Conservation (phyloP, 1,140 invertebrate genomes). For the Drosophila gunungcola region DNA sequence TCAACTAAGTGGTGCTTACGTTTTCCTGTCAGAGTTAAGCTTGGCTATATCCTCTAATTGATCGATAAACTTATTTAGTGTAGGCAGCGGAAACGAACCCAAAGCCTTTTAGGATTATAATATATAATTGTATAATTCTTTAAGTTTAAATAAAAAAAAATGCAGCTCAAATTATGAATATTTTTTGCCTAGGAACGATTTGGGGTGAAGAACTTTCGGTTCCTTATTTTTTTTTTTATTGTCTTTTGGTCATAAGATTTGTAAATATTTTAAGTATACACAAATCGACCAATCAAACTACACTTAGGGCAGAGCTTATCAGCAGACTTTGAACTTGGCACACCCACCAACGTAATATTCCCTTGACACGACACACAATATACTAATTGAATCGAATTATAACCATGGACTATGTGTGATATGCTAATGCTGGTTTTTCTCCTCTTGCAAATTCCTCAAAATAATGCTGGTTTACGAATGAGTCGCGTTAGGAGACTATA, state of each 20-base stretch:
- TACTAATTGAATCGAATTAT: constrained; percentile 22
- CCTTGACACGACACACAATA: constrained; percentile 28
- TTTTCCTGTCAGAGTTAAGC: too few relatives aligned
- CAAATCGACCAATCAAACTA: constrained; percentile 30
- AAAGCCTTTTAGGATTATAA: too few relatives aligned
- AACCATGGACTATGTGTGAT: constrained; percentile 5
- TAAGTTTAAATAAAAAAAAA: too few relatives aligned
- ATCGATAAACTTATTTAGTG: too few relatives aligned
- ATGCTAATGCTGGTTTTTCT: constrained; percentile 1
- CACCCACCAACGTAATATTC: background rate
- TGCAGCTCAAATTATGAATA: too few relatives aligned
- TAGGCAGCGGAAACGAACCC: too few relatives aligned
- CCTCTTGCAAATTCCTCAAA: background rate
- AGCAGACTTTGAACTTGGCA: background rate
- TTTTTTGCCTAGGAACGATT: too few relatives aligned
- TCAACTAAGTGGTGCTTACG: too few relatives aligned
- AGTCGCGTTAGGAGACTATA: constrained; percentile 5
- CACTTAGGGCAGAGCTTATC: constrained; percentile 7
- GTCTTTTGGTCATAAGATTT: constrained; percentile 10
- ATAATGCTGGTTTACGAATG: background rate
- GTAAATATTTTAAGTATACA: constrained; percentile 4
- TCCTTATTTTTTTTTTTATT: too few relatives aligned
- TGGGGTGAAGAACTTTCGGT: too few relatives aligned
- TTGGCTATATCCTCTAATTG: too few relatives aligned
- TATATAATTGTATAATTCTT: too few relatives aligned